Conservation (phyloP, 37 sponge, comb jelly and placozoan genomes). For the Cliona cf. orientalis region DNA sequence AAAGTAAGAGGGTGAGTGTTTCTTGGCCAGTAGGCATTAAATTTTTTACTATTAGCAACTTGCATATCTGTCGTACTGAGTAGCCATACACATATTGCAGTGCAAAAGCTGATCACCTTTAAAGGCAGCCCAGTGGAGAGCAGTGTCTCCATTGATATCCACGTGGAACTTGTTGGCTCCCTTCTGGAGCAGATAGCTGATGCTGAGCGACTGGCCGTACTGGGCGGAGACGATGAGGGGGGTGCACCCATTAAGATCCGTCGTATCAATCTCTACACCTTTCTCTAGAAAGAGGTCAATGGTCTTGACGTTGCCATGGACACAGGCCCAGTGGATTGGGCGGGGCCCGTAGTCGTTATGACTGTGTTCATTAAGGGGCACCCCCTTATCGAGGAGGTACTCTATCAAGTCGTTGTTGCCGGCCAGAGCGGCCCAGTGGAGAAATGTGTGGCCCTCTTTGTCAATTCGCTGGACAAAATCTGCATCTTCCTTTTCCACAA, state of each 20-base stretch:
- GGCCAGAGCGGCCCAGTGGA: conserved; percentile 84
- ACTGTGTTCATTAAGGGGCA: conserved; percentile 72
- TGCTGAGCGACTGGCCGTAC: conserved; percentile 82
- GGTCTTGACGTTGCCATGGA: conserved; percentile 66
- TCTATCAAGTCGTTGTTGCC: conserved; percentile 63
- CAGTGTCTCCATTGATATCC: conserved; percentile 87
- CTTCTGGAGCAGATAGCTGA: conserved; percentile 83
- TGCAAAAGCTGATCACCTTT: conserved; percentile 58
- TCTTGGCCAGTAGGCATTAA: too few relatives aligned
- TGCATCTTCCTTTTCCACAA: conserved; percentile 45
- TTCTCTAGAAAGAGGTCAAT: conserved; percentile 67
- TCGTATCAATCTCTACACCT: conserved; percentile 74
- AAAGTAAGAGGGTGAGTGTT: background rate
- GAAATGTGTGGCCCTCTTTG: conserved; percentile 72
- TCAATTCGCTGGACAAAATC: conserved; percentile 32
- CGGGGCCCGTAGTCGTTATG: conserved; percentile 77
- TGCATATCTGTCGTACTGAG: background rate
- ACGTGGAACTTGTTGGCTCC: conserved; percentile 79
- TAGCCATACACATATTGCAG: background rate
- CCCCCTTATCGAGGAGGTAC: conserved; percentile 69
- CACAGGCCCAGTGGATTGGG: conserved; percentile 91
- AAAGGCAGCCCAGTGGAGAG: conserved; percentile 90
- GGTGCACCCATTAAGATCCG: conserved; percentile 78
- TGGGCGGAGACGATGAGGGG: conserved; percentile 85
- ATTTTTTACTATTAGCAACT: background rate